A percentile compares a stretch with the other conserved stretches of the same genome.
Conservation (phyloP, 2,797 vertebrate species). For the Amniataba percoides region DNA sequence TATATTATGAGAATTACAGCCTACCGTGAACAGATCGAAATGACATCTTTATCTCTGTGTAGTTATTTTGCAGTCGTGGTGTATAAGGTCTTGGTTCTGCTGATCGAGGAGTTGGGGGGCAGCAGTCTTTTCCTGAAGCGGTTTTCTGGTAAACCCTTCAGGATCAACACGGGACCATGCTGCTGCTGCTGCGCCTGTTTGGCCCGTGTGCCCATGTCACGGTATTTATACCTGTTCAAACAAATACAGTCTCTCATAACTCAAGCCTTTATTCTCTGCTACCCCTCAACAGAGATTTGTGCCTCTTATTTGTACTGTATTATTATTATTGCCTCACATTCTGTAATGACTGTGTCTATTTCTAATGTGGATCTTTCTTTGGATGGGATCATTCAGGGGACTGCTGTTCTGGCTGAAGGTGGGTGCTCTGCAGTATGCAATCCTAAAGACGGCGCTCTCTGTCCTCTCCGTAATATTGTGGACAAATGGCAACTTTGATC, state of each 20-base stretch:
- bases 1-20: neutral
- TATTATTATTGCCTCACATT: neutral
- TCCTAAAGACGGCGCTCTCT: conserved; percentile 87
- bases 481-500: conserved; percentile 88
- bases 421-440: conserved; percentile 89
- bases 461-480: conserved; percentile 89
- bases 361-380: conserved; percentile 14
- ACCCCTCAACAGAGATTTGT: neutral
- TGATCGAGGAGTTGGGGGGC: conserved; percentile 89
- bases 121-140: conserved; percentile 79
- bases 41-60: conserved; percentile 20
- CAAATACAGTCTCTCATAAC: neutral
- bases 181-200: conserved; percentile 90
- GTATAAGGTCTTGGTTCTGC: conserved; percentile 89
- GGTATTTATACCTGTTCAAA: conserved; percentile 64
- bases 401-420: conserved; percentile 88
- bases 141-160: conserved; percentile 80
- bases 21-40: neutral
- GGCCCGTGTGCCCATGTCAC: conserved; percentile 83
- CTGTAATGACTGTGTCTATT: neutral
- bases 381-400: conserved; percentile 64
- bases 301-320: neutral
- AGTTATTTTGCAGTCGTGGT: conserved; percentile 92
- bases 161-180: conserved; percentile 87
- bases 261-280: conserved; percentile 1